Evolutionary conservation across 1,140 invertebrate species (phyloP).

Genomic region (Drosophila ananassae): DNA sequence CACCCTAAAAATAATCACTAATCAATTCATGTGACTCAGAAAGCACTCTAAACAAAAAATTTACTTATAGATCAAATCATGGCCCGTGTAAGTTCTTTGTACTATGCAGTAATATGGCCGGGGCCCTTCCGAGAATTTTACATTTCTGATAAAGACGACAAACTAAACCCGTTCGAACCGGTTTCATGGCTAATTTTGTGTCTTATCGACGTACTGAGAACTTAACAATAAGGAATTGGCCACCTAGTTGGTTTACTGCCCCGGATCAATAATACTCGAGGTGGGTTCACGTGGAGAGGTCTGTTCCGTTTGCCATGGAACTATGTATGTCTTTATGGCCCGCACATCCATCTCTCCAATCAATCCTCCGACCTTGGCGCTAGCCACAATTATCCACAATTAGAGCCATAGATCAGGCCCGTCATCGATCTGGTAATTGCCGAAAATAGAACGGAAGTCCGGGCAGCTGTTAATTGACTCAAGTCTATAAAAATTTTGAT

Average conservation of each 20-base stretch:
- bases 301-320: slow-evolving; percentile 17
- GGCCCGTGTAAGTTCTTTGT: slow-evolving; percentile 7
- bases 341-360: slow-evolving; percentile 30
- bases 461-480: slow-evolving; percentile 73
- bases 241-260: slow-evolving; percentile 25
- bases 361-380: slow-evolving; percentile 43
- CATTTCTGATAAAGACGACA: background rate
- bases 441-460: slow-evolving; percentile 57
- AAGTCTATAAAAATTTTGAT: slow-evolving; percentile 66
- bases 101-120: background rate
- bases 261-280: slow-evolving; percentile 24
- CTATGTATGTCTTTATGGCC: slow-evolving; percentile 31
- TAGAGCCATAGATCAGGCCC: slow-evolving; percentile 55
- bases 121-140: slow-evolving; percentile 4
- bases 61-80: slow-evolving; percentile 9
- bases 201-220: slow-evolving; percentile 27
- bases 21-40: slow-evolving; percentile 32
- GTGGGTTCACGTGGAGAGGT: slow-evolving; percentile 13
- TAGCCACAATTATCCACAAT: slow-evolving; percentile 45
- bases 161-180: slow-evolving; percentile 31
- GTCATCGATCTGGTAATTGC: slow-evolving; percentile 21
- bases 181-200: slow-evolving; percentile 12
- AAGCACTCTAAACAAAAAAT: slow-evolving; percentile 6
- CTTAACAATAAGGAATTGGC: slow-evolving; percentile 23
- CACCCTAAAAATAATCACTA: slow-evolving; percentile 23